Evolutionary conservation across 1,140 invertebrate genomes (phyloP).

Genomic region (Heterodera schachtii): DNA sequence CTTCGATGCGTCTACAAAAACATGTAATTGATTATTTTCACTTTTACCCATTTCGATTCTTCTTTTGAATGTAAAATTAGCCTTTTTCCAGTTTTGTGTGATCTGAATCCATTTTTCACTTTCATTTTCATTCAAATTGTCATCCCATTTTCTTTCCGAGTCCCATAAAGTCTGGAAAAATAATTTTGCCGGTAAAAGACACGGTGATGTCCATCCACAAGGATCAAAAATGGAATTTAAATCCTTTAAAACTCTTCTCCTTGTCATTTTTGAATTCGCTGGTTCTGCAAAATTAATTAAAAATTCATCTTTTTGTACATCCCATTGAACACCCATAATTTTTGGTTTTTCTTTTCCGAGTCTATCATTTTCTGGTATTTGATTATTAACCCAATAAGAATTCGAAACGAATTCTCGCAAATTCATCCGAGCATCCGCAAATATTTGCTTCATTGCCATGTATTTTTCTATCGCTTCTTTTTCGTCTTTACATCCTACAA

Average conservation of each 20-base stretch:
- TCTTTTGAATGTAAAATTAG: not conserved
- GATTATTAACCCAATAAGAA: not conserved
- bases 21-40: not conserved
- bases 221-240: not conserved
- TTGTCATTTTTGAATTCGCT: not conserved
- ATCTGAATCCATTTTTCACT: slow-evolving; percentile 13
- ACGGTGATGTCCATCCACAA: not conserved
- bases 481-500: not conserved
- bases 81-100: not conserved
- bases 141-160: not conserved
- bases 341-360: slow-evolving; percentile 7
- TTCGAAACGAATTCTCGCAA: slow-evolving; percentile 14
- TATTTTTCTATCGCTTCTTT: not conserved
- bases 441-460: slow-evolving; percentile 1
- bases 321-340: slow-evolving; percentile 2
- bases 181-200: slow-evolving; percentile 1
- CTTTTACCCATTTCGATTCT: not conserved
- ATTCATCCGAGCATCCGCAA: slow-evolving; percentile 13
- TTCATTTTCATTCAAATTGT: not conserved
- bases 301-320: not conserved
- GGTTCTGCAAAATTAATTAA: not conserved
- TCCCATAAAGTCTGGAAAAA: not conserved
- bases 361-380: slow-evolving; percentile 9
- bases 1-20: slow-evolving; percentile 3
- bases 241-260: not conserved